Percentiles rank a stretch among this genome's conserved stretches.
Evolutionary conservation across 2,888 invertebrate genomes (phyloP).

Genomic region (Drosophila buzzatii): DNA sequence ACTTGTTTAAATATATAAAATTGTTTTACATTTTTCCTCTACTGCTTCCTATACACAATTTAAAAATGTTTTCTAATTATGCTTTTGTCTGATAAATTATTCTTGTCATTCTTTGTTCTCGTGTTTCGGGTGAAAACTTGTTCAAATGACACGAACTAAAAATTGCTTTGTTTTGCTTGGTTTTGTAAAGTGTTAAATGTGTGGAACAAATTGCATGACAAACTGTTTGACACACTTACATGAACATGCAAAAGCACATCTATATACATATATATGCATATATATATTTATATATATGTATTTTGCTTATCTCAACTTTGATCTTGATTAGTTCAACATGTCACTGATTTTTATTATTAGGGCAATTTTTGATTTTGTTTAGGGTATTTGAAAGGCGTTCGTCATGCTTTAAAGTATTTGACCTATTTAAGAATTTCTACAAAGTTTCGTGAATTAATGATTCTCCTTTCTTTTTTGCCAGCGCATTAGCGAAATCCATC

Average conservation of each 20-base stretch:
- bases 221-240: constrained; percentile 5
- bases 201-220: constrained; percentile 23
- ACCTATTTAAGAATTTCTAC: neutral
- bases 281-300: neutral
- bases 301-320: neutral
- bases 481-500: neutral
- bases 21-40: constrained; percentile 3
- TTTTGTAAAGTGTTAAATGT: constrained; percentile 4
- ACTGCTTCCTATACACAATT: constrained; percentile 7
- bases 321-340: neutral
- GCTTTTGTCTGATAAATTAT: constrained; percentile 34
- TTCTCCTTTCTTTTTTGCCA: constrained; percentile 1
- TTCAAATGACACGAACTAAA: constrained; percentile 32
- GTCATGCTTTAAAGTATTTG: neutral
- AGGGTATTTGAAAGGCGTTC: neutral
- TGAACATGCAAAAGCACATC: neutral
- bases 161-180: constrained; percentile 5
- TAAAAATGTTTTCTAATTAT: constrained; percentile 18
- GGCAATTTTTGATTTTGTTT: neutral
- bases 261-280: neutral
- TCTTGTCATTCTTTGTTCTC: constrained; percentile 31
- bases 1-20: constrained; percentile 1
- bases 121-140: constrained; percentile 30
- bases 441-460: constrained; percentile 1
- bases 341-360: neutral